Base-by-base conservation (phyloP, 2,888 invertebrate genomes). In the Norana najaformis region DNA sequence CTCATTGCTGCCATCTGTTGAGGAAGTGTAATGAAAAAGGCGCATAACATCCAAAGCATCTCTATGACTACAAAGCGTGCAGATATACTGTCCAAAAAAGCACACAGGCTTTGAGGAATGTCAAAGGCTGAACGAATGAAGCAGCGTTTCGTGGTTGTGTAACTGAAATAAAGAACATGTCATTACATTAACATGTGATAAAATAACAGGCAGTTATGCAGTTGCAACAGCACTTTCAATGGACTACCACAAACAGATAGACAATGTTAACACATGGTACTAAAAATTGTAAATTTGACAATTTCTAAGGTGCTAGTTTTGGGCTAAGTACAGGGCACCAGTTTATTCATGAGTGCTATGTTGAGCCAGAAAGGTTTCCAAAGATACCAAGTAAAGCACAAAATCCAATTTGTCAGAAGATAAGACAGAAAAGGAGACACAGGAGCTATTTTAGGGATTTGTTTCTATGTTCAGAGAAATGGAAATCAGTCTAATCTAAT, bases 1-100 rank as follows among this genome's bases (percentile, higher is more conserved):
- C 69, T 69, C n/a, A 69, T 69, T n/a, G 69, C 69, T n/a, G 69
- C 69, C n/a, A n/a, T n/a, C 69, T 69, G 69, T 69, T 69, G 69
- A 69, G 69, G 69, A 69, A 69, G 69, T 69, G 69, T 69, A 30
- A 69, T n/a, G n/a, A 69, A 69, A 69, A 69, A n/a, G 69, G 47
- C 47, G 47, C 47, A 47, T 23, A 47, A 47, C 47, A 23, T n/a
- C 69, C 69, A 69, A 5, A 69, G 69, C 69, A 8, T 69, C n/a
- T 69, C 69, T 69, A 69, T n/a, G 69, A 69, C 69, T n/a, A n/a
- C 69, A 69, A 69, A 69, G 69, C 69, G 69, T n/a, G n/a, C 69
- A n/a, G 1, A n/a, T n/a, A 69, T n/a, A 69, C 69, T 69, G 69
- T 69, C 69, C 69, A 69, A n/a, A 69, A 69, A 69, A 69, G 69